These are phyloP conservation scores for Rhagoletis zephyria DNA, from an alignment of 1,140 invertebrate genomes.

Conservation along the genomic window DNA sequence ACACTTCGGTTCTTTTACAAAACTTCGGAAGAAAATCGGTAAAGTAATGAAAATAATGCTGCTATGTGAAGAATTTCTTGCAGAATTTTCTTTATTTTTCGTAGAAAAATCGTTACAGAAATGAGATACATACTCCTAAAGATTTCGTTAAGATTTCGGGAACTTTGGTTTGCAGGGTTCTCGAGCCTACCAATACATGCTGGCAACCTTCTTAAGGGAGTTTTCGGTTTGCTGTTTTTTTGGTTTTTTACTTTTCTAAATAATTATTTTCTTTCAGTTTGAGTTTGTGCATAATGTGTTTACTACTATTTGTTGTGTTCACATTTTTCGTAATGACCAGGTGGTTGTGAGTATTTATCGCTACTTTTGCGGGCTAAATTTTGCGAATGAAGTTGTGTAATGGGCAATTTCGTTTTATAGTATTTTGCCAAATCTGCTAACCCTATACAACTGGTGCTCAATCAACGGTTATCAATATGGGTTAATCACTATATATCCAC, in stretches of 20 bases:
- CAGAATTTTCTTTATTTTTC: no score
- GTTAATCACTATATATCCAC: background rate
- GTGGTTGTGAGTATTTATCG: constrained; percentile 22
- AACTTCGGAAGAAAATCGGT: no score
- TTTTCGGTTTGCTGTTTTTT: background rate
- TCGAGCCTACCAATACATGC: no score
- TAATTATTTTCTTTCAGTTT: background rate
- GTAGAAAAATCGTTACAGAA: background rate
- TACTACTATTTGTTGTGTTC: background rate
- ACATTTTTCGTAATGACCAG: background rate
- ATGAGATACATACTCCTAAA: background rate
- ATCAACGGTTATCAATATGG: background rate
- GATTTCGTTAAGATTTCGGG: background rate
- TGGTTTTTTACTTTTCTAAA: no score
- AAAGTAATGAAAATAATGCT: no score
- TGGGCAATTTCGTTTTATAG: background rate
- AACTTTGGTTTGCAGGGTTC: no score
- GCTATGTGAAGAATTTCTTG: no score
- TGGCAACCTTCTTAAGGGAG: no score
- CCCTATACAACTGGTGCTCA: background rate
- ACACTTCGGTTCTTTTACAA: no score
- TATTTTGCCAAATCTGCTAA: constrained; percentile 19
- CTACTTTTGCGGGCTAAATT: no score
- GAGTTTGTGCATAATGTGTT: background rate
- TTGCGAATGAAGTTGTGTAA: no score